These are phyloP conservation scores for Drosophila koepferae DNA, from an alignment of 2,888 invertebrate species.

Conservation along the genomic window DNA sequence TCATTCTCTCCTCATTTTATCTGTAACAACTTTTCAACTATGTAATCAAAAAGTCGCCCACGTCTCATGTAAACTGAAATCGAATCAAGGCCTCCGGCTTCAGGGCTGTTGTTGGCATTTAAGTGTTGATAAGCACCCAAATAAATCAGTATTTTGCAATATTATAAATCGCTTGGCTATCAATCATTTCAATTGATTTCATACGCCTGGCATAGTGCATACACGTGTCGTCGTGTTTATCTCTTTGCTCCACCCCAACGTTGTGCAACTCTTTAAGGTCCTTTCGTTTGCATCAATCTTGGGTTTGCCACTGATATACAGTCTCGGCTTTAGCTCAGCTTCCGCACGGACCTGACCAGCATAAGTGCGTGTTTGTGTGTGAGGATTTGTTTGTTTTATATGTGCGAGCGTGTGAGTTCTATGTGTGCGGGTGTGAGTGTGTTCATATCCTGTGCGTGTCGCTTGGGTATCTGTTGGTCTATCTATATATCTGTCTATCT, in stretches of 20 bases:
- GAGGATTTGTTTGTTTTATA: constrained; percentile 67
- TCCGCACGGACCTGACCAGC: constrained; percentile 54
- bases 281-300: constrained; percentile 62
- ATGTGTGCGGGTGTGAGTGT: constrained; percentile 19
- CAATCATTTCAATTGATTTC: constrained; percentile 49
- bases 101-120: constrained; percentile 10
- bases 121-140: constrained; percentile 30
- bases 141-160: constrained; percentile 25
- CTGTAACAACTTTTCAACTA: not conserved
- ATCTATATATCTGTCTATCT: constrained; percentile 64
- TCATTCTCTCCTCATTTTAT: not conserved
- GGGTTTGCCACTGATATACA: constrained; percentile 50
- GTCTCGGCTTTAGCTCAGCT: constrained; percentile 23
- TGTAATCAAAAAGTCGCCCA: not conserved
- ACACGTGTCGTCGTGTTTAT: constrained; percentile 21
- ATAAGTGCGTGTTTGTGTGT: constrained; percentile 46
- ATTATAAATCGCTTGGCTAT: constrained; percentile 37
- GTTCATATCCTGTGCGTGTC: constrained; percentile 70
- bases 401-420: constrained; percentile 27
- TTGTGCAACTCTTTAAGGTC: constrained; percentile 43
- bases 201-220: constrained; percentile 30
- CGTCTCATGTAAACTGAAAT: constrained; percentile 13
- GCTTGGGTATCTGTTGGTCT: constrained; percentile 46
- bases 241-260: not conserved
- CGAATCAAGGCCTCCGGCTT: constrained; percentile 6